Base-by-base conservation (phyloP, 2,113 vertebrate genomes). In the Regulus satrapa region DNA sequence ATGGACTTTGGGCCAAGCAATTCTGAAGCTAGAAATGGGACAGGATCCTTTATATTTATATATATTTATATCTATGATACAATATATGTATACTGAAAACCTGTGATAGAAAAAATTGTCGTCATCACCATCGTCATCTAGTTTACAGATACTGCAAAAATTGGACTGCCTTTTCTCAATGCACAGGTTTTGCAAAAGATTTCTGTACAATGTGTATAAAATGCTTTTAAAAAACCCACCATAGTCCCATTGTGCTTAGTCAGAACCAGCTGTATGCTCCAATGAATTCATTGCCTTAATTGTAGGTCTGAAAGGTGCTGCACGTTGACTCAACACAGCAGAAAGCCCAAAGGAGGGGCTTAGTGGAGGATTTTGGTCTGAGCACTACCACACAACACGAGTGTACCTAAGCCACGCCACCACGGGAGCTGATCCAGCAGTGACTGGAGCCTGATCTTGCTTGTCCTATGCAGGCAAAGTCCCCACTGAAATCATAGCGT, bases 191-290 rank as follows among this genome's bases (percentile, higher is more conserved):
- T 97, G 97, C 96, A 97, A 98, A 98, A 98, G 94, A 93, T 97
- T 97, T 98, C 97, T 98, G 96, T 98, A 98, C 98, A 98, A 94
- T 79, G 97, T 95, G 94, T 98, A 98, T 96, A 98, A 98, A 98
- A 98, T 90, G 95, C 84, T 95, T 94, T 72, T 84, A 95, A 96
- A 98, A 98, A 98, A 95, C 34, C 92, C 85, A 94, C 94, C 77
- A 14, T 32, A 80, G 88, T 97, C 94, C 97, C 96, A 89, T 98
- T 98, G 98, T 98, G 98, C 98, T 98, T 98, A 94, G 93, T 97
- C 97, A 97, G 96, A 98, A 98, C 97, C 96, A 97, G 97, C 90
- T 88, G 81, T 92, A 96, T 97, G 85, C 74, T 97, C 96, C 89
- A 36, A 25, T 91, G 82, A 95, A 97, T 94, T 89, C 59, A 95